A percentile compares a stretch with the other conserved stretches of the same genome.
Evolutionary conservation across 2,797 vertebrate genomes (phyloP).

Genomic region (Sebastes paucispinis): DNA sequence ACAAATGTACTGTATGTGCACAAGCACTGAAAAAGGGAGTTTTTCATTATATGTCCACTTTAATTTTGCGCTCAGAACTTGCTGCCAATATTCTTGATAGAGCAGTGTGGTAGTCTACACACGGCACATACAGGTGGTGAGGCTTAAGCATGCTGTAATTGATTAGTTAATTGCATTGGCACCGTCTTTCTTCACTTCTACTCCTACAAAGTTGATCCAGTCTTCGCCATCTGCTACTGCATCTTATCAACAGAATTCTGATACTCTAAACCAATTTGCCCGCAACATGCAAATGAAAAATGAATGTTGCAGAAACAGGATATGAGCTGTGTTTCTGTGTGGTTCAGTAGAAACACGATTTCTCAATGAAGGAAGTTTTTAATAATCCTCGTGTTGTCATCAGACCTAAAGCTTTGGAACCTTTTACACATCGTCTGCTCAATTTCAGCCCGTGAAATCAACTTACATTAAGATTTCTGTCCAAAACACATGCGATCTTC

Average conservation of each 20-base stretch:
- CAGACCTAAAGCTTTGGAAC: background rate
- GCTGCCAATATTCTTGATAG: background rate
- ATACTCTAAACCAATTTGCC: background rate
- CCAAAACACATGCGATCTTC: background rate
- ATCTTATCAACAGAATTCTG: background rate
- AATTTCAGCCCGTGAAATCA: background rate
- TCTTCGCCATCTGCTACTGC: background rate
- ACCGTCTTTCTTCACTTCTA: conserved; percentile 3
- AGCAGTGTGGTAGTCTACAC: background rate
- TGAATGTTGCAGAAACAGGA: conserved; percentile 29
- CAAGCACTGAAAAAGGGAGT: background rate
- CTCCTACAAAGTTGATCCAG: background rate
- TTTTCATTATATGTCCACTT: background rate
- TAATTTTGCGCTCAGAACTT: background rate
- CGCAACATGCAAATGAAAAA: conserved; percentile 4
- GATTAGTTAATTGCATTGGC: conserved; percentile 11
- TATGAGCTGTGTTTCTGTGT: background rate
- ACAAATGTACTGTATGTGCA: background rate
- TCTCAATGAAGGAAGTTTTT: background rate
- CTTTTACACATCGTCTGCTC: background rate
- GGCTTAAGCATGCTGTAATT: conserved; percentile 12
- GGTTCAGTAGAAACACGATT: background rate
- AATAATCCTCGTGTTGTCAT: background rate
- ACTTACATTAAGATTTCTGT: background rate
- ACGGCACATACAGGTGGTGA: background rate